phyloP scores from a whole-genome alignment of 2,888 invertebrate genomes.

The Spialia ferax region DNA sequence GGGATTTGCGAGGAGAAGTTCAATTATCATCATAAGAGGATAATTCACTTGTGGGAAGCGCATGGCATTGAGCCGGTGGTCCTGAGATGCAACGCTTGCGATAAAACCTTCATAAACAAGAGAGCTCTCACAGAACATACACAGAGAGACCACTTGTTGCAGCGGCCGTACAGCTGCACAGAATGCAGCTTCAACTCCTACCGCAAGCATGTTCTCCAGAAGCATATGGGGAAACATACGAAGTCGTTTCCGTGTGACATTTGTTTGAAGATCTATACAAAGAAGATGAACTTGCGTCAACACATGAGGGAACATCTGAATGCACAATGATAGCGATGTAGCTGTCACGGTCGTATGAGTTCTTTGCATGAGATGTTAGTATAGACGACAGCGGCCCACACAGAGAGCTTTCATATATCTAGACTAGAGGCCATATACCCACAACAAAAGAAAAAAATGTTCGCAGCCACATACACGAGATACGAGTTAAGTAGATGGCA shows the following conservation, averaged over 20 bases:
- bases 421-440: too few species aligned
- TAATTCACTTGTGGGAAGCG: constrained; percentile 58
- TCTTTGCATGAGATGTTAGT: constrained; percentile 51
- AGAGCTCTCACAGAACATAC: constrained; percentile 41
- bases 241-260: constrained; percentile 69
- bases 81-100: constrained; percentile 53
- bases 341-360: constrained; percentile 54
- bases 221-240: constrained; percentile 65
- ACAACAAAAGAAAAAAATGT: too few species aligned
- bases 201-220: constrained; percentile 60
- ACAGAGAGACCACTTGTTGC: constrained; percentile 47
- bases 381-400: neutral
- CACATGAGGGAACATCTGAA: constrained; percentile 56
- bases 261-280: constrained; percentile 60
- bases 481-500: too few species aligned
- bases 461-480: too few species aligned
- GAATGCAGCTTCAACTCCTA: constrained; percentile 51
- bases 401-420: too few species aligned
- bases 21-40: constrained; percentile 53
- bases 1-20: constrained; percentile 60
- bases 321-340: constrained; percentile 54
- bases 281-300: constrained; percentile 59
- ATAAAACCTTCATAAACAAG: constrained; percentile 36
- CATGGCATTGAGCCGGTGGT: constrained; percentile 48
- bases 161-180: constrained; percentile 45